phyloP scores from a whole-genome alignment of 2,888 invertebrate species.

The Hofmannophila pseudospretella region DNA sequence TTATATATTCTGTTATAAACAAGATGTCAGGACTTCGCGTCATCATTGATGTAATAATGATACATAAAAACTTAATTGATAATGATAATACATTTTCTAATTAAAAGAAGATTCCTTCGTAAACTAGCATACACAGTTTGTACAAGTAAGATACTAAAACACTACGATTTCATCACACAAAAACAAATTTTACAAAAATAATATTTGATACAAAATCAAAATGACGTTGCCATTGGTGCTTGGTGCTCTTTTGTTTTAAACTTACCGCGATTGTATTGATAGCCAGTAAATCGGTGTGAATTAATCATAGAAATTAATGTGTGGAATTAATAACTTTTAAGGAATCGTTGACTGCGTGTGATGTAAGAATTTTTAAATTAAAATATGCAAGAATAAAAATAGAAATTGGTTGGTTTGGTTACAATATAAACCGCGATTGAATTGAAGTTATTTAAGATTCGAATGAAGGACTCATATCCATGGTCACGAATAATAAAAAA shows the following conservation, averaged over 20 bases:
- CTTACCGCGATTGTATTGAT: constrained; percentile 22
- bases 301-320: too few species aligned
- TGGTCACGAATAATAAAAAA: too few species aligned
- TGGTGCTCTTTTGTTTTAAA: constrained; percentile 46
- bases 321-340: too few species aligned
- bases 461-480: too few species aligned
- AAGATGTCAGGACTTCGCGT: constrained; percentile 54
- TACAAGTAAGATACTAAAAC: constrained; percentile 26
- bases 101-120: constrained; percentile 14
- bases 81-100: constrained; percentile 35
- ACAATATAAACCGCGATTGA: too few species aligned
- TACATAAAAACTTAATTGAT: constrained; percentile 29
- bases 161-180: constrained; percentile 37
- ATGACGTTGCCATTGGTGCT: constrained; percentile 22
- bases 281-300: neutral
- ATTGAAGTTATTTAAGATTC: too few species aligned
- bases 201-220: constrained; percentile 31
- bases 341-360: too few species aligned
- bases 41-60: constrained; percentile 40
- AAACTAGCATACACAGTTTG: constrained; percentile 22
- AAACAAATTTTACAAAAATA: constrained; percentile 31
- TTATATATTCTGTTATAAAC: constrained; percentile 66
- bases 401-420: too few species aligned
- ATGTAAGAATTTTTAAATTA: too few species aligned
- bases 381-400: too few species aligned